phyloP scores from a whole-genome alignment of 2,113 vertebrate genomes.

The Pollachius pollachius region DNA sequence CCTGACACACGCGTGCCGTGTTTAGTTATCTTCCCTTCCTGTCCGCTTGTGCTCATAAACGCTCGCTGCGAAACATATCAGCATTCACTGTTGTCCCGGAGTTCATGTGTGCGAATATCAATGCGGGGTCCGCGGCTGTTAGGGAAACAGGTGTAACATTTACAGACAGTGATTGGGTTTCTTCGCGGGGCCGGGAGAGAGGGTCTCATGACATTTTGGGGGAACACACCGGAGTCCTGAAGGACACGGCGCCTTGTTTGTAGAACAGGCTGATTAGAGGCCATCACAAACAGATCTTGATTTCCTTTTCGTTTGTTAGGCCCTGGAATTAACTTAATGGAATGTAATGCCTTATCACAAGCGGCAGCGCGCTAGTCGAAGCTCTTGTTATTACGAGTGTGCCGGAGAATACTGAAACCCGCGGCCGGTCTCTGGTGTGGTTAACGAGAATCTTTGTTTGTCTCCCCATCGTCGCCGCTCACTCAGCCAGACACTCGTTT shows the following conservation, averaged over 20 bases:
- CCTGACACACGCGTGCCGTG: neutral
- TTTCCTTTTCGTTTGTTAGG: slow-evolving; percentile 37
- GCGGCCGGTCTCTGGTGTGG: slow-evolving; percentile 12
- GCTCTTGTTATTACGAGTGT: no score
- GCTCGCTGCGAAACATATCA: slow-evolving; percentile 34
- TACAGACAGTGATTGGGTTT: slow-evolving; percentile 74
- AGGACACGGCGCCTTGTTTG: slow-evolving; percentile 58
- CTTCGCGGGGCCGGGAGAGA: slow-evolving; percentile 50
- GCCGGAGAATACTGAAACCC: slow-evolving; percentile 35
- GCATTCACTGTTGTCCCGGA: slow-evolving; percentile 62
- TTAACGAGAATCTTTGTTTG: slow-evolving; percentile 36
- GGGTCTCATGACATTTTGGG: slow-evolving; percentile 62
- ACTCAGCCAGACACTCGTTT: slow-evolving; percentile 42
- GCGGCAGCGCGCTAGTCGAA: slow-evolving; percentile 37
- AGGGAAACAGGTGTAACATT: slow-evolving; percentile 74
- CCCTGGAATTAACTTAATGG: slow-evolving; percentile 64
- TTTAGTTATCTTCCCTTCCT: neutral
- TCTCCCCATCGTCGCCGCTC: slow-evolving; percentile 53
- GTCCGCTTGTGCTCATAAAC: slow-evolving; percentile 22
- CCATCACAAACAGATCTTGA: slow-evolving; percentile 59
- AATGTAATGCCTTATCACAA: slow-evolving; percentile 40
- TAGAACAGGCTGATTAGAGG: slow-evolving; percentile 62
- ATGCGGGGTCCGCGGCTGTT: slow-evolving; percentile 52
- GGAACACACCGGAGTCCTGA: slow-evolving; percentile 63
- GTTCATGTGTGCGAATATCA: slow-evolving; percentile 72